phyloP scores from a whole-genome alignment of 2,113 vertebrate genomes.

The Hippocampus mohnikei region DNA sequence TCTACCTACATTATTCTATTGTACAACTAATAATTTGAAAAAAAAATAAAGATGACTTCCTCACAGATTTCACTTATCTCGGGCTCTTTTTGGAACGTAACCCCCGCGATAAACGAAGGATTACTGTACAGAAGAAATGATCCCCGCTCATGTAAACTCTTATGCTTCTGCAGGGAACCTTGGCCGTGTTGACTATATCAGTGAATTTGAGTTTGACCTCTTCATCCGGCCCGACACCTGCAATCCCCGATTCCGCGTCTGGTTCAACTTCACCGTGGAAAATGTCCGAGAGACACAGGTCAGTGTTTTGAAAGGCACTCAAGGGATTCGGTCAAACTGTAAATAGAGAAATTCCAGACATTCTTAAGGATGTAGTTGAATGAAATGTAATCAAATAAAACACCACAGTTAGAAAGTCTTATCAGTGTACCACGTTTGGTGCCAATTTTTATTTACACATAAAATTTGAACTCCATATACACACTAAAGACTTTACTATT shows the following conservation, averaged over 20 bases:
- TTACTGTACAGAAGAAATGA: not conserved
- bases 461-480: not conserved
- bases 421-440: not conserved
- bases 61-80: too few relatives aligned
- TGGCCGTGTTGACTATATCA: conserved; percentile 89
- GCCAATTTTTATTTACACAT: not conserved
- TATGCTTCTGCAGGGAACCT: conserved; percentile 82
- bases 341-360: not conserved
- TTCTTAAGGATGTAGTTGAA: not conserved
- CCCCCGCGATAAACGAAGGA: too few relatives aligned
- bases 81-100: too few relatives aligned
- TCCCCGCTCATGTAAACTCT: conserved; percentile 21
- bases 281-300: conserved; percentile 92
- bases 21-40: not conserved
- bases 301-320: conserved; percentile 7
- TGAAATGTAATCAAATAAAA: too few relatives aligned
- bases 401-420: not conserved
- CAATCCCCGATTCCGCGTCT: conserved; percentile 95
- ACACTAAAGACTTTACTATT: not conserved
- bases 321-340: not conserved
- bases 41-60: too few relatives aligned
- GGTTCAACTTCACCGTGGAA: conserved; percentile 98
- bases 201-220: conserved; percentile 95
- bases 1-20: not conserved
- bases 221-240: conserved; percentile 97